Percentiles rank a stretch among this genome's conserved stretches.
Evolutionary conservation across 2,797 vertebrate genomes (phyloP).

Genomic region (Antrozous pallidus): DNA sequence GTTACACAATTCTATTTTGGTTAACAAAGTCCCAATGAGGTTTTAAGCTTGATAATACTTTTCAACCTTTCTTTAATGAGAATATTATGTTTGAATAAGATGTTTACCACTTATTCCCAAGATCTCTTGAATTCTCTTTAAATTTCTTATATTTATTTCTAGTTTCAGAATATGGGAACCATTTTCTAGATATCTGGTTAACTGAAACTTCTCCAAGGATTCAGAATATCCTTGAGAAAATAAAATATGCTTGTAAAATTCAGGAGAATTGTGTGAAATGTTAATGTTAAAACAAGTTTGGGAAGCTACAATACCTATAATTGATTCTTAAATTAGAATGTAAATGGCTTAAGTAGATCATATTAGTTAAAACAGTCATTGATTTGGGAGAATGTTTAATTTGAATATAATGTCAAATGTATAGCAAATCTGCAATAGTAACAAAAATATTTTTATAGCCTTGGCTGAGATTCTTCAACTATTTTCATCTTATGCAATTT

Average conservation of each 20-base stretch:
- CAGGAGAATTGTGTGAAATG: background rate
- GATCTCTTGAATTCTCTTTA: background rate
- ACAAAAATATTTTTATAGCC: background rate
- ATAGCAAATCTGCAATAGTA: slow-evolving; percentile 9
- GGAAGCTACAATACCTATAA: background rate
- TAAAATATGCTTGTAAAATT: slow-evolving; percentile 38
- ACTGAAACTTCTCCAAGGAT: background rate
- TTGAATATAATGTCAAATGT: background rate
- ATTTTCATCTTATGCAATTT: slow-evolving; percentile 57
- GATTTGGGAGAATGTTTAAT: background rate
- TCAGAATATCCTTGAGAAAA: background rate
- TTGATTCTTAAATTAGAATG: background rate
- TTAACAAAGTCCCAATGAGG: background rate
- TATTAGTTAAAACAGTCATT: background rate
- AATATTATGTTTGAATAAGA: slow-evolving; percentile 4
- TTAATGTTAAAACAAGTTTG: background rate
- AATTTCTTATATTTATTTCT: background rate
- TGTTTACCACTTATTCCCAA: background rate
- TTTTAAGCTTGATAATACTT: background rate
- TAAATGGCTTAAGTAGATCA: background rate
- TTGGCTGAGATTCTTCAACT: background rate
- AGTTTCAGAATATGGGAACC: background rate
- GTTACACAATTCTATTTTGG: background rate
- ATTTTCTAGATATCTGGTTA: background rate
- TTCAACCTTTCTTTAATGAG: background rate